phyloP scores from a whole-genome alignment of 2,888 invertebrate species.

The Acrocera orbiculus region DNA sequence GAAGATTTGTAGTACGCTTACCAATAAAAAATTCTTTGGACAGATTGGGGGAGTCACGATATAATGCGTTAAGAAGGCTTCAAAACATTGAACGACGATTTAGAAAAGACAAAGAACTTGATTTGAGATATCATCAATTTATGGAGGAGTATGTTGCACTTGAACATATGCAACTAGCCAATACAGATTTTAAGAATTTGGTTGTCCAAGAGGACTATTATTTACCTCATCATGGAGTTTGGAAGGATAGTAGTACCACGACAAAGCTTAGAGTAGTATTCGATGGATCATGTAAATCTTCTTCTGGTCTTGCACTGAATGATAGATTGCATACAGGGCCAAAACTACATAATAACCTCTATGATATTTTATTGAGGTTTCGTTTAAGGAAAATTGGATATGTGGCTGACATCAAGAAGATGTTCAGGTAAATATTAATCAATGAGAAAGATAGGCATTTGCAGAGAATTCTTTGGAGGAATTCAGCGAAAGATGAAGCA shows the following conservation, averaged over 20 bases:
- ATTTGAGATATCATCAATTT: neutral
- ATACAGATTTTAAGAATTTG: neutral
- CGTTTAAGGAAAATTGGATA: constrained; percentile 2
- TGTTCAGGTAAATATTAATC: constrained; percentile 7
- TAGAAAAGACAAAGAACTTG: neutral
- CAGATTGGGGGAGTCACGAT: neutral
- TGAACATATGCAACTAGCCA: neutral
- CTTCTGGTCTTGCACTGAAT: constrained; percentile 2
- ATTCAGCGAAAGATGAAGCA: neutral
- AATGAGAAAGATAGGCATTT: constrained; percentile 4
- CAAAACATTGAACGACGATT: neutral
- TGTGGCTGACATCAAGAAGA: constrained; percentile 8
- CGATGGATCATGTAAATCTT: constrained; percentile 1
- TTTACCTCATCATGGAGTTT: constrained; percentile 7
- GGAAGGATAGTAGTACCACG: constrained; percentile 3
- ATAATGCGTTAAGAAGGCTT: neutral
- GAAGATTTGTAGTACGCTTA: no score
- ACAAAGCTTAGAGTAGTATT: constrained; percentile 6
- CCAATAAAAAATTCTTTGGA: neutral
- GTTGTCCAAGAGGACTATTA: no score
- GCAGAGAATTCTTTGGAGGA: constrained; percentile 8
- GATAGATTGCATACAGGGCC: constrained; percentile 3
- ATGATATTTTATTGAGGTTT: constrained; percentile 4
- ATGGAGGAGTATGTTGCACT: neutral
- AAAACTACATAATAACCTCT: constrained; percentile 5